A percentile compares a stretch with the other conserved stretches of the same genome.
Evolutionary conservation across 2,113 vertebrate genomes (phyloP).

Genomic region (Austrofundulus limnaeus): DNA sequence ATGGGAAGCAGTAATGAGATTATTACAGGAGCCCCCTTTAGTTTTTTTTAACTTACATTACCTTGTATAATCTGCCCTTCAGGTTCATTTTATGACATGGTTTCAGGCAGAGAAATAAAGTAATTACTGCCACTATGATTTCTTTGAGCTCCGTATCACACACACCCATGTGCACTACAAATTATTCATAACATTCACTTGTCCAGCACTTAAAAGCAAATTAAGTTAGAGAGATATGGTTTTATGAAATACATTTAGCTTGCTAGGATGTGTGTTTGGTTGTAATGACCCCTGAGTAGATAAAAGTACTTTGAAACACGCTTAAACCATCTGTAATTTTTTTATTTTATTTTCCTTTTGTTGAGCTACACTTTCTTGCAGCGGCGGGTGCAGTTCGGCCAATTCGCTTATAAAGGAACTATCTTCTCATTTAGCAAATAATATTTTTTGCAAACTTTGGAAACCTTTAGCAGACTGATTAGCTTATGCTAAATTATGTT

Average conservation of each 20-base stretch:
- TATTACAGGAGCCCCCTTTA: conserved; percentile 28
- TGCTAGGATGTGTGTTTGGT: background rate
- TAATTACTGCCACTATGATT: conserved; percentile 7
- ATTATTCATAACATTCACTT: background rate
- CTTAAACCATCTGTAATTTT: too few species aligned
- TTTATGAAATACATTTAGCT: background rate
- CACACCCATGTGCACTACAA: background rate
- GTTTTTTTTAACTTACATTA: background rate
- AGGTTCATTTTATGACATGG: background rate
- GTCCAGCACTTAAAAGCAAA: background rate
- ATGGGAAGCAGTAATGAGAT: conserved; percentile 5
- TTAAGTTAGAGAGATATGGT: background rate
- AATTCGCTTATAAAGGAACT: too few species aligned
- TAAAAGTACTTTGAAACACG: too few species aligned
- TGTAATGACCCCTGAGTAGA: too few species aligned
- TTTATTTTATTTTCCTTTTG: too few species aligned
- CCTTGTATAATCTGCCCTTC: background rate
- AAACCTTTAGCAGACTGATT: too few species aligned
- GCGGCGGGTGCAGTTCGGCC: too few species aligned
- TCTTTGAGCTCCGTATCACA: background rate
- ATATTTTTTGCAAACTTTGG: too few species aligned
- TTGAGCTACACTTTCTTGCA: too few species aligned
- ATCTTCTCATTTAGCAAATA: too few species aligned
- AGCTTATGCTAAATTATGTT: too few species aligned
- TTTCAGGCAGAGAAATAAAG: conserved; percentile 6